Base-by-base conservation (phyloP, 2,113 vertebrate genomes). In the Physeter macrocephalus region DNA sequence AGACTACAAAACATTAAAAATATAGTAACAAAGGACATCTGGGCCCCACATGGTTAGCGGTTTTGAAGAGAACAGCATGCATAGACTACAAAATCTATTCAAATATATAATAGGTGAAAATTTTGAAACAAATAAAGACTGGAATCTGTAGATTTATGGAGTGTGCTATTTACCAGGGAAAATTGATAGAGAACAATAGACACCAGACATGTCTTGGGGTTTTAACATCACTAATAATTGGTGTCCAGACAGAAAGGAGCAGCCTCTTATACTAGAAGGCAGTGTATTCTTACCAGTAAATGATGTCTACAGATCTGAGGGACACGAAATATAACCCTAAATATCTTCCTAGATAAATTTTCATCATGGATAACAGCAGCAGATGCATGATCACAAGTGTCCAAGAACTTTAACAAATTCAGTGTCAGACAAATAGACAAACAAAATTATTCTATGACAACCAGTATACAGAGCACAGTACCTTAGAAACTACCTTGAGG, bases 1-100 rank as follows among this genome's bases (percentile, higher is more conserved):
- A 6, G 3, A 59, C 49, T 49, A 78, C 15, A 86, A 59, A 87
- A 95, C 41, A 31, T 86, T 72, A 61, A 82, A 86, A 80, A 7
- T 39, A 64, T 75, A 62, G 31, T 84, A 96, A 97, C 18, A 46
- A 71, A 86, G 12, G 9, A 69, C 64, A 83, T 93, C 39, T 96
- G 92, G 94, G 46, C 82, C 92, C 95, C 90, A 94, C 66, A 83
- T 36, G 72, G 78, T 20, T 82, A 41, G 80, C 14, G 34, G 46
- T 78, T 94, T 93, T 71, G n/a, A 69, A 61, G 36, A 93, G 39
- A 93, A 94, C 4, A 49, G 25, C 94, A 92, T 71, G 8, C 7
- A 69, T 27, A 87, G 31, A 95, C 69, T 71, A 82, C 3, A 93
- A 89, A 77, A 64, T 81, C 14, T 49, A 74, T 43, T 93, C 41